Evolutionary conservation across 1,140 invertebrate genomes (phyloP), one percentile per base, ranked within the genome.

Genomic region (Rhysida immarginata): DNA sequence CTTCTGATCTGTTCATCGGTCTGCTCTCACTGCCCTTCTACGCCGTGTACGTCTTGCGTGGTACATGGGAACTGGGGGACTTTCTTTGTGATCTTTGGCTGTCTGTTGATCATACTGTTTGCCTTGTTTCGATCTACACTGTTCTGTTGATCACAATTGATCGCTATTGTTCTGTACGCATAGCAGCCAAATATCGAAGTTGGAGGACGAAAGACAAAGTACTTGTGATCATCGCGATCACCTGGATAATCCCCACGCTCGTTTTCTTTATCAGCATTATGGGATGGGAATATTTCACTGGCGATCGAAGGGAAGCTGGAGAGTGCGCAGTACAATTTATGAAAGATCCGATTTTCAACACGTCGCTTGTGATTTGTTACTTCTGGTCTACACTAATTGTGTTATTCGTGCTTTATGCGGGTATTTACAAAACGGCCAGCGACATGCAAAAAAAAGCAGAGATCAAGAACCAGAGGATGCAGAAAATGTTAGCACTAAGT

Each of bases 181-280:
- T 98, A 58, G 95, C 96, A 1, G 92, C 96, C 0, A 87, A 87
- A 64, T 99, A 99, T 71, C 78, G 96, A 49, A 83, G 87, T 63
- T 99, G 96, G 96, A 76, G 96, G 45, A 99, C 96, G 0, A 92
- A 95, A 64, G 82, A 83, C 58, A 80, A 86, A 61, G 94, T 96
- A 80, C 84, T 96, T 0, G 81, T 86, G 2, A 93, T 99, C 70
- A 71, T 81, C n/a, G 69, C 72, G 0, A 61, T 74, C 14, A 99
- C 94, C 0, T 99, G 96, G 96, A 89, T 98, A 27, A 86, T 99
- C 56, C 96, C 96, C 2, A 86, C 90, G 1, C 71, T 96, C 16
- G 74, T 99, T 2, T 99, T 99, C 71, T 99, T 99, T 69, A 93
- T 93, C 53, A 93, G 90, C 54, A 98, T 99, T 59, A 96, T 99